phyloP scores from a whole-genome alignment of 2,113 vertebrate genomes.

The Hippocampus mohnikei region DNA sequence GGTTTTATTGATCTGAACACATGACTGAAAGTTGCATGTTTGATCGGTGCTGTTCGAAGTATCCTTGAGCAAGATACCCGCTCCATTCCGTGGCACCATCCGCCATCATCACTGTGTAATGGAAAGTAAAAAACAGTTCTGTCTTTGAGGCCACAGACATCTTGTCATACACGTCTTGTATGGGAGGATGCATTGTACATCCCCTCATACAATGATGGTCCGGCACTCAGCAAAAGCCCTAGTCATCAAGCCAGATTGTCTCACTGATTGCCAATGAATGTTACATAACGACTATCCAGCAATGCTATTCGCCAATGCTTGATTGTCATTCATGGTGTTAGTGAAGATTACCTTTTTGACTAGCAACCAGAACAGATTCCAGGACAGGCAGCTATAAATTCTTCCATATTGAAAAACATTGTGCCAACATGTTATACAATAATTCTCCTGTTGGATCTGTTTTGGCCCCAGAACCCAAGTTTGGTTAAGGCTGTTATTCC shows the following conservation, averaged over 20 bases:
- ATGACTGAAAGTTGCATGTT: background rate
- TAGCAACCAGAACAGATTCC: slow-evolving; percentile 27
- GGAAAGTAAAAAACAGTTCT: too few relatives aligned
- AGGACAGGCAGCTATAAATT: background rate
- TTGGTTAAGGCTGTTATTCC: too few relatives aligned
- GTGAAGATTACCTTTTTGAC: slow-evolving; percentile 39
- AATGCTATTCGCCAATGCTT: background rate
- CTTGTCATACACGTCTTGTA: background rate
- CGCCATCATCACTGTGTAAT: background rate
- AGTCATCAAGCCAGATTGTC: slow-evolving; percentile 38
- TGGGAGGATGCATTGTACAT: background rate
- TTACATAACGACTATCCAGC: slow-evolving; percentile 27
- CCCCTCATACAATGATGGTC: slow-evolving; percentile 8
- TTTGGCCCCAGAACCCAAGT: too few relatives aligned
- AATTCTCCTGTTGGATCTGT: too few relatives aligned
- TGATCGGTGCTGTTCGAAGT: background rate
- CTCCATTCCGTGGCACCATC: background rate
- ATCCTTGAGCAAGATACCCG: background rate
- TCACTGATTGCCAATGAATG: slow-evolving; percentile 61
- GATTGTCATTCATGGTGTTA: slow-evolving; percentile 31
- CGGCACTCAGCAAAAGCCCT: slow-evolving; percentile 11
- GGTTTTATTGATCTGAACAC: background rate
- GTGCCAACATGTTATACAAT: too few relatives aligned
- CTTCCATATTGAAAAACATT: too few relatives aligned
- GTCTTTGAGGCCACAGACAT: too few relatives aligned